Evolutionary conservation across 2,797 vertebrate species (phyloP).

Genomic region (Benthosema pterotum): DNA sequence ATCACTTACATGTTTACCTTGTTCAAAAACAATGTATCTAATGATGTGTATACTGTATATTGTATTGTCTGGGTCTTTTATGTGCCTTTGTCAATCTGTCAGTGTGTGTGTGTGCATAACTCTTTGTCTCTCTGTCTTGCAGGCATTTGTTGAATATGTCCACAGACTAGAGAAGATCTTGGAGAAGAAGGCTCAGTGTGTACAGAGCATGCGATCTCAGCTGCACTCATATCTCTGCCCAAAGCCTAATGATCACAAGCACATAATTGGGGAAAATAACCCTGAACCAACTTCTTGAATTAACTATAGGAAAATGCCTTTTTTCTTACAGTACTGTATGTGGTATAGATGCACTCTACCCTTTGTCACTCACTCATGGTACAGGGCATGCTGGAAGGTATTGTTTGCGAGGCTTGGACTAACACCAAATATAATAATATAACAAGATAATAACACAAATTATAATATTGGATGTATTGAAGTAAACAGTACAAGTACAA

Average conservation of each 20-base stretch:
- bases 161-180: conserved; percentile 84
- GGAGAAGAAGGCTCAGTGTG: conserved; percentile 80
- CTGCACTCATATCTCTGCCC: conserved; percentile 76
- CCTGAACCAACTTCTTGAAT: conserved; percentile 25
- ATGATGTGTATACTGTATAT: no score
- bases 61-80: conserved; percentile 1
- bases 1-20: no score
- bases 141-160: conserved; percentile 86
- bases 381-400: no score
- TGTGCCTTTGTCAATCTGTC: neutral
- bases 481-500: no score
- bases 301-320: conserved; percentile 16
- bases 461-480: no score
- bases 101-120: neutral
- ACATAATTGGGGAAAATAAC: conserved; percentile 20
- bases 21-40: neutral
- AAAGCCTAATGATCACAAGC: conserved; percentile 7
- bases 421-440: no score
- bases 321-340: neutral
- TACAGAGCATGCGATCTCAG: conserved; percentile 80
- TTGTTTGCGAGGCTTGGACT: no score
- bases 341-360: no score
- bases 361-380: no score
- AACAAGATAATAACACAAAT: no score
- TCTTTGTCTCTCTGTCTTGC: conserved; percentile 22